Conservation (phyloP, 2,113 vertebrate genomes). For the Speoplatyrhinus poulsoni region DNA sequence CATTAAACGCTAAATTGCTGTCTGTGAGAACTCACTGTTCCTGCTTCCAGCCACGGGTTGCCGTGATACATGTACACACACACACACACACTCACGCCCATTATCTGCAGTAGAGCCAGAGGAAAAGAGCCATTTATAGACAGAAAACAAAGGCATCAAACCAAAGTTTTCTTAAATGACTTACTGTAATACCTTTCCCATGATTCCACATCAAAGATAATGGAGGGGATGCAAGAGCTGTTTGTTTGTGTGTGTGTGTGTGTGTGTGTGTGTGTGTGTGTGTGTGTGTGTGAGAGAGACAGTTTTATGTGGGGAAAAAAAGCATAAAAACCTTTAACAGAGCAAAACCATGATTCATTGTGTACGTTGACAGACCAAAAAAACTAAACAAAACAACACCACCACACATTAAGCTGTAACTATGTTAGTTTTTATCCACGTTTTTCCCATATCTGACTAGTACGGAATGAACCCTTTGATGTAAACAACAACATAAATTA, state of each 20-base stretch:
- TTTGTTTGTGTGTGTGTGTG: slow-evolving; percentile 14
- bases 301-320: slow-evolving; percentile 7
- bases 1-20: too few species aligned
- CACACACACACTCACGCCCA: background rate
- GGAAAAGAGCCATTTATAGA: slow-evolving; percentile 15
- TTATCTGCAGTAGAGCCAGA: slow-evolving; percentile 14
- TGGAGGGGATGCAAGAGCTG: slow-evolving; percentile 11
- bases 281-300: background rate
- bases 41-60: too few species aligned
- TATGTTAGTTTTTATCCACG: background rate
- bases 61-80: background rate
- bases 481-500: slow-evolving; percentile 18
- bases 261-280: background rate
- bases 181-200: slow-evolving; percentile 23
- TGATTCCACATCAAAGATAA: slow-evolving; percentile 42
- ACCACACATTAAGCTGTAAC: slow-evolving; percentile 20
- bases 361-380: slow-evolving; percentile 31
- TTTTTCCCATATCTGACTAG: slow-evolving; percentile 13
- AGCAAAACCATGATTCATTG: slow-evolving; percentile 22
- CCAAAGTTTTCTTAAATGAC: background rate
- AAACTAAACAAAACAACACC: slow-evolving; percentile 11
- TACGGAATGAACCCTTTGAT: slow-evolving; percentile 26
- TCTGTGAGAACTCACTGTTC: too few species aligned
- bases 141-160: slow-evolving; percentile 21
- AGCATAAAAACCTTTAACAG: slow-evolving; percentile 4